phyloP scores from a whole-genome alignment of 2,888 invertebrate species.

The Ochropleura leucogaster region DNA sequence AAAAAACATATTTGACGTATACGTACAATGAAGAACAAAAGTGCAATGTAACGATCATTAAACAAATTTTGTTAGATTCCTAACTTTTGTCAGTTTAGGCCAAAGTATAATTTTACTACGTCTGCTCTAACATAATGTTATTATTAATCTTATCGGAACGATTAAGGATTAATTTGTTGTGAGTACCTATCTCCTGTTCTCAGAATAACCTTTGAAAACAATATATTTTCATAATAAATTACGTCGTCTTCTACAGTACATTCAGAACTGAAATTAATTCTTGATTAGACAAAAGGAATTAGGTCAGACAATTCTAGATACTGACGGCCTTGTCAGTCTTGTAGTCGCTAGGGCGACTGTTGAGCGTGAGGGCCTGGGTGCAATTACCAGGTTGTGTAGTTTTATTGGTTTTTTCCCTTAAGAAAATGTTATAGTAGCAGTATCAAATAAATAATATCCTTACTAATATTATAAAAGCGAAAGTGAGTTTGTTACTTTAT shows the following conservation, averaged over 20 bases:
- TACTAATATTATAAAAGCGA: too few species aligned
- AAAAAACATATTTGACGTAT: background rate
- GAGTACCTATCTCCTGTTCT: slow-evolving; percentile 13
- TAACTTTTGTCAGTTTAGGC: background rate
- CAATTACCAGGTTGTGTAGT: background rate
- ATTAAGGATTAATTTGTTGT: slow-evolving; percentile 13
- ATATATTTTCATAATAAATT: slow-evolving; percentile 30
- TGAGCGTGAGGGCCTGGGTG: background rate
- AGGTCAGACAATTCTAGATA: slow-evolving; percentile 8
- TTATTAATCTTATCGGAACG: slow-evolving; percentile 43
- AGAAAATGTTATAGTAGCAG: background rate
- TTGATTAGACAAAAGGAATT: slow-evolving; percentile 19
- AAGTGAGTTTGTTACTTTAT: too few species aligned
- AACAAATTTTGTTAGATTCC: slow-evolving; percentile 4
- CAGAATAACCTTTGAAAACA: slow-evolving; percentile 14
- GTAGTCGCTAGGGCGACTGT: background rate
- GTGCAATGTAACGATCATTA: background rate
- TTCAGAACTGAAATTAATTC: slow-evolving; percentile 19
- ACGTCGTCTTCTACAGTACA: slow-evolving; percentile 17
- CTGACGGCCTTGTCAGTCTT: too few species aligned
- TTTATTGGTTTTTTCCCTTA: background rate
- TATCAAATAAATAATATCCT: too few species aligned
- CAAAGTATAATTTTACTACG: background rate
- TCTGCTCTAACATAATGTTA: background rate
- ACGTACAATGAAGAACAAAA: background rate